Evolutionary conservation across 2,797 vertebrate genomes (phyloP).

Genomic region (Buphagus erythrorhynchus): DNA sequence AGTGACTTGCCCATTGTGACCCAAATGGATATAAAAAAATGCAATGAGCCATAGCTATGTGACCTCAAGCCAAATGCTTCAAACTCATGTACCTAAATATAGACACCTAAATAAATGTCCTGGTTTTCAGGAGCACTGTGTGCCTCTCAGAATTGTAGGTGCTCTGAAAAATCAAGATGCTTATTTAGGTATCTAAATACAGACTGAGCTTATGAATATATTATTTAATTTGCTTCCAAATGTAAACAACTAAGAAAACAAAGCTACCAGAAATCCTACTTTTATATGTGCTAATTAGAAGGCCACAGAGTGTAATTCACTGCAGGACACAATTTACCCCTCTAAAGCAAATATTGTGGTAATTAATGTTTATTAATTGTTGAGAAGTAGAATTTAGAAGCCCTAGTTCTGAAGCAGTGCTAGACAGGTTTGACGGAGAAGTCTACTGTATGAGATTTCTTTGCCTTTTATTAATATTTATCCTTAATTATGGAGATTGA

Average conservation of each 20-base stretch:
- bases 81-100: conserved; percentile 64
- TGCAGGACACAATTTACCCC: neutral
- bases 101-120: conserved; percentile 67
- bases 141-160: neutral
- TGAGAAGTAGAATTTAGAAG: neutral
- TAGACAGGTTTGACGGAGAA: neutral
- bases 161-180: conserved; percentile 47
- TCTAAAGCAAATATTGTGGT: neutral
- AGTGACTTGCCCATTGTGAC: conserved; percentile 49
- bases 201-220: neutral
- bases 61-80: conserved; percentile 56
- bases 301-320: neutral
- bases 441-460: neutral
- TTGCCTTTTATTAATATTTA: neutral
- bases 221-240: conserved; percentile 3
- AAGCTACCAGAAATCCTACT: neutral
- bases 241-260: conserved; percentile 1
- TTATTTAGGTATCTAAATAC: neutral
- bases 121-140: conserved; percentile 37
- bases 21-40: conserved; percentile 62
- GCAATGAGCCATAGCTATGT: conserved; percentile 48
- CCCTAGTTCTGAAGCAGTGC: neutral
- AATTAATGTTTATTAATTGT: conserved; percentile 12
- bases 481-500: neutral
- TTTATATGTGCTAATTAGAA: conserved; percentile 3